Conservation (phyloP, 1,140 invertebrate genomes). For the Drosophila sp. region DNA sequence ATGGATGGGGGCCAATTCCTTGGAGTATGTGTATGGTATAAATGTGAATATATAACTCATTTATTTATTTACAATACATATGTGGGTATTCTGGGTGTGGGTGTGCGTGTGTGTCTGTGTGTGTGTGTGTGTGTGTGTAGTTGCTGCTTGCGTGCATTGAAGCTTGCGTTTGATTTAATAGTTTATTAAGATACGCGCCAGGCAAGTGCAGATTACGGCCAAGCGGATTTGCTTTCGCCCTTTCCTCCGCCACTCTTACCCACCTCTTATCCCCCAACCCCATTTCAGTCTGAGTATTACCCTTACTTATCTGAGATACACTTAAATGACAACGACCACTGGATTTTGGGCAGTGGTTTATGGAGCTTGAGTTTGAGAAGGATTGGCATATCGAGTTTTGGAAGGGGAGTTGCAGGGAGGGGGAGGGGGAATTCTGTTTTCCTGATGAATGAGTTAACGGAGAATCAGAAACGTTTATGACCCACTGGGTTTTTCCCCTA, state of each 20-base stretch:
- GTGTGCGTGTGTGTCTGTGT: constrained; percentile 4
- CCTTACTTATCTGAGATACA: constrained; percentile 36
- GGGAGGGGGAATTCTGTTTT: not conserved
- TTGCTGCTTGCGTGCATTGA: constrained; percentile 64
- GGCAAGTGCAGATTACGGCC: constrained; percentile 76
- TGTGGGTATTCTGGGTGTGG: constrained; percentile 9
- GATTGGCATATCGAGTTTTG: constrained; percentile 69
- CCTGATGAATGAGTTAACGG: constrained; percentile 9
- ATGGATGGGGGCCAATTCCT: constrained; percentile 47
- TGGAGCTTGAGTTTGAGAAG: constrained; percentile 58
- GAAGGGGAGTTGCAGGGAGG: not conserved
- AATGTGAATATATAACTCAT: constrained; percentile 76
- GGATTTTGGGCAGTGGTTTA: constrained; percentile 78
- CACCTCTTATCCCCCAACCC: not conserved
- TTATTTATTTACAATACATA: constrained; percentile 72
- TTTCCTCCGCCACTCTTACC: constrained; percentile 16
- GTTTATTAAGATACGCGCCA: constrained; percentile 78
- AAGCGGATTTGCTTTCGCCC: constrained; percentile 64
- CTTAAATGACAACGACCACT: constrained; percentile 77
- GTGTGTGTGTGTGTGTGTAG: constrained; percentile 24
- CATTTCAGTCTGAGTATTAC: constrained; percentile 19
- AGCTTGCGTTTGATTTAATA: constrained; percentile 80
- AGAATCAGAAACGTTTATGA: constrained; percentile 2
- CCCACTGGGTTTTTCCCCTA: not conserved
- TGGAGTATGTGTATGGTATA: constrained; percentile 61